Base-by-base conservation (phyloP, 2,888 invertebrate species). In the Lasioglossum malachurum region DNA sequence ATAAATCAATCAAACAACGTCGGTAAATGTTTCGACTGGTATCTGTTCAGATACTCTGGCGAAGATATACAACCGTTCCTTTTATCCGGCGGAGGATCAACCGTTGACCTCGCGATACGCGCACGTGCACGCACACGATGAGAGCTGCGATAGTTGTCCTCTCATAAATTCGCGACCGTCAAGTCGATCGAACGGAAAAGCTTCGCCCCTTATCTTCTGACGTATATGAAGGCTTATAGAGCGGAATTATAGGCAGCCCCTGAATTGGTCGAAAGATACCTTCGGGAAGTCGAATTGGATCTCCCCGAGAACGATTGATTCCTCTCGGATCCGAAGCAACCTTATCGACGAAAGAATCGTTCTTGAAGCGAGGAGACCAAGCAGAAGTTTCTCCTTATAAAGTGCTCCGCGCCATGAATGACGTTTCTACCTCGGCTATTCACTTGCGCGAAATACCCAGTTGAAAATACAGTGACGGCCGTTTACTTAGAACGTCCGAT, bases 1-100 rank as follows among this genome's bases (percentile, higher is more conserved):
- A 90, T 89, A 90, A 89, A 90, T 89, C 89, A 90, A 89, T 88
- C 90, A 85, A 74, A 27, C 27, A 49, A n/a, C 1, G 46, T 35
- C 75, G 46, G 14, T 16, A n/a, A 46, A 44, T 49, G 74, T 86
- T 84, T 87, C 84, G 84, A 71, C 78, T 44, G 44, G 75, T 72
- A 76, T 83, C 81, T 86, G 82, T 84, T 81, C 67, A 49, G 60
- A 64, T 46, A n/a, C n/a, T 57, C 69, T 60, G 31, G n/a, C 76
- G 44, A 80, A 81, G 87, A 88, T 88, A 83, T 88, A 89, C 78
- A 44, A 77, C 69, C 38, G 10, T 57, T 64, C 7, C 72, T 74
- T 85, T 88, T 86, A 86, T 46, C 44, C n/a, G 19, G 31, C 31
- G 19, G 8, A 69, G 35, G 19, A 69, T 69, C 19, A 23, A 23